Evolutionary conservation across 2,888 invertebrate species (phyloP), one percentile per base, ranked within the genome.

Genomic region (Philonicus albiceps): DNA sequence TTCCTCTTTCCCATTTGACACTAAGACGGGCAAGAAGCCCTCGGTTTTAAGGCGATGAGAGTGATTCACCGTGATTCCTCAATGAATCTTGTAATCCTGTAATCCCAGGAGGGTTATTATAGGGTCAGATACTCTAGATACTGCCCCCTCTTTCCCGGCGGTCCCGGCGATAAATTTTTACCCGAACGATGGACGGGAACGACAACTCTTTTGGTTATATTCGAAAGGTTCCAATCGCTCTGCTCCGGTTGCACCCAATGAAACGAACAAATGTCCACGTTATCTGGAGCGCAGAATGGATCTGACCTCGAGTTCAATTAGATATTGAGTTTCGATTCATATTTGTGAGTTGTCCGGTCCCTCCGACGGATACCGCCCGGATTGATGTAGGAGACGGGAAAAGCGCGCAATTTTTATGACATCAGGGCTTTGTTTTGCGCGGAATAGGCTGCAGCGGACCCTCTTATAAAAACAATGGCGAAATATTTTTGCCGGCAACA

Each of bases 251-350:
- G 49, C 27, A 27, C 19, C 31, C 40, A 72, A 27, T 43, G 78
- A 83, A 30, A 30, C 73, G 43, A 22, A 40, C 43, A 73, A 84
- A 64, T 22, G 64, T 22, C n/a, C 64, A 40, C 72, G 30, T 72
- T 84, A 84, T 84, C 84, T 84, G 22, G 13, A 7, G 34, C 34
- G 73, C 64, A 37, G 22, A 78, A 78, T 86, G 86, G 76, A 78
- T 86, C 64, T 64, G 76, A 86, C 86, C 86, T 40, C 76, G 22
- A 64, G 86, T 86, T 86, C 86, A 86, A 86, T 86, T 86, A 37
- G 16, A 40, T 78, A 64, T 64, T 7, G 73, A n/a, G 30, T 31
- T 49, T 84, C 27, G 72, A 73, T 49, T 83, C 72, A 53, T 53
- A 80, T 72, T 83, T 74, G 74, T 34, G n/a, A 19, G 30, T 74